Conservation (phyloP, 2,113 vertebrate species). For the Ranitomeya imitator region DNA sequence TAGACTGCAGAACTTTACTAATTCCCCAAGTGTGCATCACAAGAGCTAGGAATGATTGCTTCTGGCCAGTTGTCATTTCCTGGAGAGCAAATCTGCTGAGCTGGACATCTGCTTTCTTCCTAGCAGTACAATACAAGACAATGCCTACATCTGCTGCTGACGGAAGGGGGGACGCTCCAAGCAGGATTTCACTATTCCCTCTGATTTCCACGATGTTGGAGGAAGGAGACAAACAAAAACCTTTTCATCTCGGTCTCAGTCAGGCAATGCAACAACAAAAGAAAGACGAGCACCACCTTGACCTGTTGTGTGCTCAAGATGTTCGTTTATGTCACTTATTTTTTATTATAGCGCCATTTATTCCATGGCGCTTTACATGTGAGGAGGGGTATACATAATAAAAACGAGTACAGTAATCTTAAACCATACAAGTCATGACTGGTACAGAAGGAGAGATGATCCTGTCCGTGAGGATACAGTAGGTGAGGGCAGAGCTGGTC, state of each 20-base stretch:
- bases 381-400: too few species aligned
- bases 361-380: too few species aligned
- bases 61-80: neutral
- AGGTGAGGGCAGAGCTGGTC: too few species aligned
- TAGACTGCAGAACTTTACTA: neutral
- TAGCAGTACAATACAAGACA: neutral
- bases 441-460: too few species aligned
- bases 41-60: neutral
- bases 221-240: neutral
- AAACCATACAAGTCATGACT: too few species aligned
- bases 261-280: neutral
- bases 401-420: too few species aligned
- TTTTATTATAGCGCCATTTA: too few species aligned
- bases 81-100: constrained; percentile 3
- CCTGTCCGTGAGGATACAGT: too few species aligned
- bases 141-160: constrained; percentile 8
- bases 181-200: neutral
- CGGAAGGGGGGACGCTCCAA: neutral
- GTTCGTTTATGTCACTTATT: neutral
- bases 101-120: constrained; percentile 29
- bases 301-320: neutral
- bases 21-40: neutral
- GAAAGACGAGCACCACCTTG: neutral
- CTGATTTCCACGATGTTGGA: constrained; percentile 3
- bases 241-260: constrained; percentile 3